Conservation (phyloP, 2,797 vertebrate species). For the Sparus aurata region DNA sequence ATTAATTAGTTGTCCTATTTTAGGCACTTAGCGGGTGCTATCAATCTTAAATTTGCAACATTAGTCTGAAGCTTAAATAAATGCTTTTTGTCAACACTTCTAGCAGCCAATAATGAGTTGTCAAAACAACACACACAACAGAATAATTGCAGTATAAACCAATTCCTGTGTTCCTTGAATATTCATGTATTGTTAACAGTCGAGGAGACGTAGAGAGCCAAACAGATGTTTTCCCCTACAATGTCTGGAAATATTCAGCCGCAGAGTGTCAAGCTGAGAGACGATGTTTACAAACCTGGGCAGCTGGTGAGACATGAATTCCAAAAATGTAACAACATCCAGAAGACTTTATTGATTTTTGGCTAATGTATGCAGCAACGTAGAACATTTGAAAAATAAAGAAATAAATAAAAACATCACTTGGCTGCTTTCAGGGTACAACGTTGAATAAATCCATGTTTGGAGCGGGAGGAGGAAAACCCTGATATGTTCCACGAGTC, state of each 20-base stretch:
- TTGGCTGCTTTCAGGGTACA: slow-evolving; percentile 32
- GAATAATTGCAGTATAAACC: slow-evolving; percentile 57
- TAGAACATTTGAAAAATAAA: slow-evolving; percentile 46
- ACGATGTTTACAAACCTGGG: slow-evolving; percentile 65
- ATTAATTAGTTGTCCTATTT: neutral
- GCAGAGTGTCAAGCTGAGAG: slow-evolving; percentile 34
- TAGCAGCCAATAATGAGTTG: slow-evolving; percentile 54
- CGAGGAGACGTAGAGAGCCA: slow-evolving; percentile 46
- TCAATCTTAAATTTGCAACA: slow-evolving; percentile 49
- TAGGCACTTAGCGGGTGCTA: slow-evolving; percentile 10
- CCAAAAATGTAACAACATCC: slow-evolving; percentile 56
- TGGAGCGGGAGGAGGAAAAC: slow-evolving; percentile 15
- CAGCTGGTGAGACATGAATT: slow-evolving; percentile 49
- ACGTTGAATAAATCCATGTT: slow-evolving; percentile 49
- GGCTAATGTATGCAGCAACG: slow-evolving; percentile 58
- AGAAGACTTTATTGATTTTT: slow-evolving; percentile 65
- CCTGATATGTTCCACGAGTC: neutral
- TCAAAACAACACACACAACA: slow-evolving; percentile 57
- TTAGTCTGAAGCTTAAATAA: slow-evolving; percentile 50
- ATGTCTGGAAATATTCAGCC: slow-evolving; percentile 53
- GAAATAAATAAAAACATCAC: slow-evolving; percentile 30
- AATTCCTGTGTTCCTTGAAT: slow-evolving; percentile 54
- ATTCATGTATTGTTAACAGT: slow-evolving; percentile 62
- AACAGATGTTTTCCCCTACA: slow-evolving; percentile 57
- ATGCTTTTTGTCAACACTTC: slow-evolving; percentile 61